Percentiles rank a stretch among this genome's conserved stretches.
phyloP scores from a whole-genome alignment of 1,140 invertebrate species.

The Lasioglossum albipes region DNA sequence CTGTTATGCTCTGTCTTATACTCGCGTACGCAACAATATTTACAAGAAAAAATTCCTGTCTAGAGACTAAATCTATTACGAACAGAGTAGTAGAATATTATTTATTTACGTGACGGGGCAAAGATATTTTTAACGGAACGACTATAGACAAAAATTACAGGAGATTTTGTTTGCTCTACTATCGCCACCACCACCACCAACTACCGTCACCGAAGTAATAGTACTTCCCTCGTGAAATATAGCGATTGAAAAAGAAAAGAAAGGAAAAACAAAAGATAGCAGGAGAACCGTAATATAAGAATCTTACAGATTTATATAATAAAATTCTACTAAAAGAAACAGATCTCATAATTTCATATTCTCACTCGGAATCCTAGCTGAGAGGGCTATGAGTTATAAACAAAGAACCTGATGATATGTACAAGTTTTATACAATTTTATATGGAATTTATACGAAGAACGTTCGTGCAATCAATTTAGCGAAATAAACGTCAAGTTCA shows the following conservation, averaged over 20 bases:
- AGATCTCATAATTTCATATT: slow-evolving; percentile 2
- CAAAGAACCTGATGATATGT: background rate
- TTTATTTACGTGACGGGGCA: background rate
- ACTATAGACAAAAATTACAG: slow-evolving; percentile 8
- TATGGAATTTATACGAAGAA: slow-evolving; percentile 5
- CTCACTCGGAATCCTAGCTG: slow-evolving; percentile 2
- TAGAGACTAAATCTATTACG: background rate
- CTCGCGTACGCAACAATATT: background rate
- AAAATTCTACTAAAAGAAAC: slow-evolving; percentile 51
- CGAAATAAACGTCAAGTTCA: slow-evolving; percentile 1
- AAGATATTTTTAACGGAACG: background rate
- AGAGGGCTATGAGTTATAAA: background rate
- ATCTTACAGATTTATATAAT: slow-evolving; percentile 64
- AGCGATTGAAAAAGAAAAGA: background rate
- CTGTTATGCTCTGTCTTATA: slow-evolving; percentile 16
- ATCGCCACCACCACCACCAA: no score
- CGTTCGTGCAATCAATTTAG: background rate
- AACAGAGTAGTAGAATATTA: background rate
- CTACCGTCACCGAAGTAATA: background rate
- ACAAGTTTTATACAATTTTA: slow-evolving; percentile 4
- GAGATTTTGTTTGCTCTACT: slow-evolving; percentile 22
- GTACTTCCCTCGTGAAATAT: slow-evolving; percentile 30
- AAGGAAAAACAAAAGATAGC: background rate
- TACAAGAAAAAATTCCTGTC: background rate
- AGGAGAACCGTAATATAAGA: slow-evolving; percentile 34